Conservation (phyloP, 1,140 invertebrate genomes). For the Camponotus floridanus region DNA sequence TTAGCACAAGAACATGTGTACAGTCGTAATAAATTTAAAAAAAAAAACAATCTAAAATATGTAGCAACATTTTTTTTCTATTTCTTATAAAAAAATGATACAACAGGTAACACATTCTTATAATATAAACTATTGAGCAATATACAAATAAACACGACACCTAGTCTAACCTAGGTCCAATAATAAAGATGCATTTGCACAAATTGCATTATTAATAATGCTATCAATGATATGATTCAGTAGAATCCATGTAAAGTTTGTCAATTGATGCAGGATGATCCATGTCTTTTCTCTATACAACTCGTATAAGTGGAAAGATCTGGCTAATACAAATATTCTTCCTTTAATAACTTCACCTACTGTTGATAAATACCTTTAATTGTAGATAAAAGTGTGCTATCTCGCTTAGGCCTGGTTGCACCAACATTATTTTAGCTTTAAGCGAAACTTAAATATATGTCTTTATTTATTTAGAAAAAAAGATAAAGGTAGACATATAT, state of each 20-base stretch:
- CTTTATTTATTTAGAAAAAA: too few species aligned
- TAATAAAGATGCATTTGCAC: constrained; percentile 83
- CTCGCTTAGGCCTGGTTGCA: too few species aligned
- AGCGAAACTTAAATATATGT: too few species aligned
- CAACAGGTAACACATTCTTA: constrained; percentile 86
- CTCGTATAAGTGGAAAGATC: constrained; percentile 37
- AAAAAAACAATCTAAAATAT: constrained; percentile 78
- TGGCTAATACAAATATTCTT: constrained; percentile 61
- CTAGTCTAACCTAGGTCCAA: constrained; percentile 82
- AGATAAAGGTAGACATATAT: too few species aligned
- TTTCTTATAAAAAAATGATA: constrained; percentile 87
- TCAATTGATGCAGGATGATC: constrained; percentile 29
- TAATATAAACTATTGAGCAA: constrained; percentile 86
- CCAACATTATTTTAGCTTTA: too few species aligned
- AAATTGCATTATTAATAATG: constrained; percentile 57
- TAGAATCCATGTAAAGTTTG: constrained; percentile 55
- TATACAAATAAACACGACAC: constrained; percentile 86
- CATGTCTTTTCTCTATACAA: constrained; percentile 1
- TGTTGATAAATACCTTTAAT: not conserved
- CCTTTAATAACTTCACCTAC: not conserved
- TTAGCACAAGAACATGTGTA: constrained; percentile 47
- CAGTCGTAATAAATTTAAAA: constrained; percentile 39
- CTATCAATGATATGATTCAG: constrained; percentile 52
- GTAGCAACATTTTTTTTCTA: constrained; percentile 86
- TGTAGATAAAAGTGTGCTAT: constrained; percentile 10